Conservation (phyloP, 2,797 vertebrate species). For the Avahi laniger region DNA sequence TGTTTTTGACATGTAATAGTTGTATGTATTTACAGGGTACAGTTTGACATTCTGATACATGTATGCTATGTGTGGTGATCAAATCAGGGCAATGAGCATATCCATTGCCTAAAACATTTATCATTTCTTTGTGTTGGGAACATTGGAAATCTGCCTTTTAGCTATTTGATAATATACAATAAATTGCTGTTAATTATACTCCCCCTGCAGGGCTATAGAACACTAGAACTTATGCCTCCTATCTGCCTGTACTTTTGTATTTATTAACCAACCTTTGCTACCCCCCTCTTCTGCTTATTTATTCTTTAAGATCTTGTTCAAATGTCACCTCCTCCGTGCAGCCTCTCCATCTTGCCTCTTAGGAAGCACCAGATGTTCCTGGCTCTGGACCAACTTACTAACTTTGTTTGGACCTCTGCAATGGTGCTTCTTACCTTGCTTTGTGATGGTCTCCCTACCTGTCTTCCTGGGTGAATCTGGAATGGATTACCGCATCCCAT, state of each 20-base stretch:
- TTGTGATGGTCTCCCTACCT: neutral
- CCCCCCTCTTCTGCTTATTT: neutral
- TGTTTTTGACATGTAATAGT: neutral
- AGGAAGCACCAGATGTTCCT: neutral
- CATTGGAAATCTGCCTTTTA: neutral
- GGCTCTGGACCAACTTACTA: neutral
- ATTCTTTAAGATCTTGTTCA: neutral
- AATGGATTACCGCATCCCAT: neutral
- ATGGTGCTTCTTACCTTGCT: neutral
- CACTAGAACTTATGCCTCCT: neutral
- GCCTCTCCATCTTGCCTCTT: neutral
- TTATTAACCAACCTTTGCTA: neutral
- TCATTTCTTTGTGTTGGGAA: neutral
- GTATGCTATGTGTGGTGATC: neutral
- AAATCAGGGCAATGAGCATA: neutral
- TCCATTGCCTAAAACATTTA: neutral
- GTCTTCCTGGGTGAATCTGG: neutral
- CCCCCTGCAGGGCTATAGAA: neutral
- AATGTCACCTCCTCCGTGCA: slow-evolving; percentile 8
- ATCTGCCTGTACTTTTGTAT: neutral
- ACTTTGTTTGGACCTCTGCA: neutral
- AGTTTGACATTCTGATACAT: neutral
- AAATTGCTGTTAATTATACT: neutral
- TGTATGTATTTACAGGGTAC: neutral
- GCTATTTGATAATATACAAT: neutral